Base-by-base conservation (phyloP, 1,140 invertebrate genomes). In the Sesamia nonagrioides region DNA sequence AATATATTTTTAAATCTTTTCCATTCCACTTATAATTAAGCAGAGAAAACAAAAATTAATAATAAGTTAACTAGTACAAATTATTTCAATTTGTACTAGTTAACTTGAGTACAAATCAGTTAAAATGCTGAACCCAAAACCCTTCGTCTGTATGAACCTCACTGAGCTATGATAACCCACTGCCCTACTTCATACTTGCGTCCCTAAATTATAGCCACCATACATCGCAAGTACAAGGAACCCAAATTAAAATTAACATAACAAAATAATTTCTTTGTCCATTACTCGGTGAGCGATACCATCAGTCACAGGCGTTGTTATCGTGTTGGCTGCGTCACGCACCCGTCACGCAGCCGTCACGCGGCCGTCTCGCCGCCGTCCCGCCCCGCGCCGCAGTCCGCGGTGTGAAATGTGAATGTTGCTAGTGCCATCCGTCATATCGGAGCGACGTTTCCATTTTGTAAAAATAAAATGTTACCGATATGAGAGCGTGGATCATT, bases 391-490 rank as follows among this genome's bases (percentile, higher is more conserved):
- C 18, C 17, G 40, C 33, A 27, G 6, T 21, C 9, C 63, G 21
- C 17, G 18, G 48, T 42, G 42, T 48, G 42, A 68, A 48, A 68
- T 48, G 63, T 68, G 63, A 68, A 9, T 48, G 48, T 68, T 63
- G 60, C 42, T 40, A 33, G 63, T 48, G 63, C 63, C 63, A 68
- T 68, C 42, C 63, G 63, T 68, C 63, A 68, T 48, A 45, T 2
- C 18, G 37, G 18, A 50, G 63, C 27, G 63, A 68, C 63, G 15
- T 48, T 68, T 68, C 33, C 18, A 68, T 68, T 66, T 68, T 45
- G 42, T 68, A 33, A 68, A 68, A 8, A 48, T 33, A 68, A 68
- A 68, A 15, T 33, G 40, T 48, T 48, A n/a, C 42, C 21, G n/a
- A 50, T 68, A 68, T 48, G 5, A 13, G 42, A 6, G 15, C 18